These are phyloP conservation scores for Isotomurus palustris DNA, from an alignment of 2,888 invertebrate genomes.

Conservation along the genomic window DNA sequence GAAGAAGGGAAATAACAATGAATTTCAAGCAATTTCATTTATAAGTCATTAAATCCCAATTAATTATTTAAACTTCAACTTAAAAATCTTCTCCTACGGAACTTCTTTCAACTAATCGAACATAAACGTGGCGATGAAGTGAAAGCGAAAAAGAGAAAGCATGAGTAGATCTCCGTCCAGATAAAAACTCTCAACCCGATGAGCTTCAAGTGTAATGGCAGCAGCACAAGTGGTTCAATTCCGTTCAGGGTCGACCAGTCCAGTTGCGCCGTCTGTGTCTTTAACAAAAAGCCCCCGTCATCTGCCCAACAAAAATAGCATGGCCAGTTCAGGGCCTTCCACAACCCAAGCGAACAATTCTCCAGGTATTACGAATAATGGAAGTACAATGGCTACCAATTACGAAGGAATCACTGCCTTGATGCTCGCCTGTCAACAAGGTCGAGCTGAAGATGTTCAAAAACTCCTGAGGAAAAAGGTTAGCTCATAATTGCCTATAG, in stretches of 20 bases:
- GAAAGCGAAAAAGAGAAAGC: not conserved
- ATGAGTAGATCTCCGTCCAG: not conserved
- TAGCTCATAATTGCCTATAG: too few species aligned
- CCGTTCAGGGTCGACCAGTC: constrained; percentile 18
- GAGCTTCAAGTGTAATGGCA: constrained; percentile 10
- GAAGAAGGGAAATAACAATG: too few species aligned
- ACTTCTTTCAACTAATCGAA: too few species aligned
- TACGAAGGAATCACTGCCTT: constrained; percentile 69
- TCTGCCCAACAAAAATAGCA: constrained; percentile 1
- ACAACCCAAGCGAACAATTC: not conserved
- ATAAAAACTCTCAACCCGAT: not conserved
- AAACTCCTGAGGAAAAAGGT: constrained; percentile 72
- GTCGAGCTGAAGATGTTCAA: constrained; percentile 70
- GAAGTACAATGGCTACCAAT: constrained; percentile 15
- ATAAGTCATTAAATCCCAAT: too few species aligned
- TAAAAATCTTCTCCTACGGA: too few species aligned
- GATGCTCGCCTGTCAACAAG: constrained; percentile 90
- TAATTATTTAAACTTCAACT: too few species aligned
- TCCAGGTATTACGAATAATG: constrained; percentile 12
- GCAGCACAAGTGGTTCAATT: constrained; percentile 20
- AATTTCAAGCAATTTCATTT: too few species aligned
- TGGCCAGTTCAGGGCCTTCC: constrained; percentile 13
- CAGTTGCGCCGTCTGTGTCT: not conserved
- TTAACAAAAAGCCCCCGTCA: not conserved
- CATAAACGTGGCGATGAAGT: not conserved